Conservation (phyloP, 1,140 invertebrate genomes). For the Propsilocerus akamusi region DNA sequence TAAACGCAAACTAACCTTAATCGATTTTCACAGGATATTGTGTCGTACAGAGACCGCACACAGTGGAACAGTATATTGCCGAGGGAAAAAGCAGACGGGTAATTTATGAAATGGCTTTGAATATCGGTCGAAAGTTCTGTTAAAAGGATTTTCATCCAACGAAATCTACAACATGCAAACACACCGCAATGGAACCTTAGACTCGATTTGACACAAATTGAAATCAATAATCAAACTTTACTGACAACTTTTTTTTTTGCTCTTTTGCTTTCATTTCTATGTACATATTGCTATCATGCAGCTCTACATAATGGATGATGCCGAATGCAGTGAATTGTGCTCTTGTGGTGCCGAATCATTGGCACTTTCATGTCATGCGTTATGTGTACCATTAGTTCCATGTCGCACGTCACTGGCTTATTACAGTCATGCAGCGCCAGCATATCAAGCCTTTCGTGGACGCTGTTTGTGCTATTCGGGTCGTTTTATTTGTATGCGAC, state of each 20-base stretch:
- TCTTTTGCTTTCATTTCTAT: background rate
- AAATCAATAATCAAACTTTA: background rate
- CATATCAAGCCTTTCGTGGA: conserved; percentile 71
- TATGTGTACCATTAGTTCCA: conserved; percentile 63
- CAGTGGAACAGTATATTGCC: conserved; percentile 48
- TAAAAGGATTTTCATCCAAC: too few species aligned
- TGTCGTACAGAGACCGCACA: conserved; percentile 55
- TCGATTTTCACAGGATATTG: conserved; percentile 42
- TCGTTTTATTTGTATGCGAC: conserved; percentile 77
- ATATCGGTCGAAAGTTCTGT: too few species aligned
- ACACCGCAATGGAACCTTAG: too few species aligned
- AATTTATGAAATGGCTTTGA: conserved; percentile 21
- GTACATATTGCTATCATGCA: conserved; percentile 23
- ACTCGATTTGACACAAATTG: too few species aligned
- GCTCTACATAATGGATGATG: conserved; percentile 70
- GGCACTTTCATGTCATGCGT: conserved; percentile 60
- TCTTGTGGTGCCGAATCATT: conserved; percentile 52
- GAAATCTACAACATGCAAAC: too few species aligned
- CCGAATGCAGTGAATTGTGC: conserved; percentile 64
- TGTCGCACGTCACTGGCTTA: conserved; percentile 71
- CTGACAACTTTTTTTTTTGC: background rate
- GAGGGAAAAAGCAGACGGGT: conserved; percentile 55
- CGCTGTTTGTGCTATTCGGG: conserved; percentile 80
- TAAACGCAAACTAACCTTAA: too few species aligned
- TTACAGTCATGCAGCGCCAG: conserved; percentile 73